Evolutionary conservation across 2,113 vertebrate species (phyloP), one percentile per base, ranked within the genome.

Genomic region (Misgurnus mizolepis): DNA sequence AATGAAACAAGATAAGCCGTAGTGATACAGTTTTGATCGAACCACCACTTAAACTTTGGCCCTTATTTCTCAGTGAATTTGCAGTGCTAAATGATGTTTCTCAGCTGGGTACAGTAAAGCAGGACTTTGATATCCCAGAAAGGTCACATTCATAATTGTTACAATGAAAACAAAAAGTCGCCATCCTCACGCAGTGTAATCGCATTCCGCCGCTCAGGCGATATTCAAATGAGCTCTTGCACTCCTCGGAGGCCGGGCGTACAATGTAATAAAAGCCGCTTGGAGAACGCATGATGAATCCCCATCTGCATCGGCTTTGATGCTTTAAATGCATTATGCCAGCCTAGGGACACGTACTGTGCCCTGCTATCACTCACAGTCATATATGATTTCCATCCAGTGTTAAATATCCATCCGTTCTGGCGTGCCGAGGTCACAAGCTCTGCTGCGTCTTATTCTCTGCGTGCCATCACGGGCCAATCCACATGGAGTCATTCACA

Each of bases 321-420:
- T 81, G 71, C 64, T 81, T 66, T 40, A 56, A 76, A 81, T 76
- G 71, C 67, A 61, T 81, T 27, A 81, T 22, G 22, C 61, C 43
- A 55, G 61, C 69, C 70, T 17, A 49, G 70, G 55, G 79, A 73
- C 79, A 67, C 41, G 47, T 11, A 47, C 49, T 18, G 43, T 55
- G 43, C 18, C 68, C 43, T 81, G 80, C 53, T 58, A 81, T 76
- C 80, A 76, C 72, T 81, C 72, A 47, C 39, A 22, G 22, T 75
- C 56, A 10, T 53, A 43, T 76, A 50, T 45, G 64, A 39, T 68
- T 75, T 68, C 62, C 64, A 76, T 39, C 49, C 73, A 3, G 12
- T 81, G 72, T 81, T 81, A 76, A 75, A 81, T 81, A 69, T 68
- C 80, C 43, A 81, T 81, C 65, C 71, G 7, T 81, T 76, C 53